Base-by-base conservation (phyloP, 2,113 vertebrate genomes). In the Tinamus guttatus region DNA sequence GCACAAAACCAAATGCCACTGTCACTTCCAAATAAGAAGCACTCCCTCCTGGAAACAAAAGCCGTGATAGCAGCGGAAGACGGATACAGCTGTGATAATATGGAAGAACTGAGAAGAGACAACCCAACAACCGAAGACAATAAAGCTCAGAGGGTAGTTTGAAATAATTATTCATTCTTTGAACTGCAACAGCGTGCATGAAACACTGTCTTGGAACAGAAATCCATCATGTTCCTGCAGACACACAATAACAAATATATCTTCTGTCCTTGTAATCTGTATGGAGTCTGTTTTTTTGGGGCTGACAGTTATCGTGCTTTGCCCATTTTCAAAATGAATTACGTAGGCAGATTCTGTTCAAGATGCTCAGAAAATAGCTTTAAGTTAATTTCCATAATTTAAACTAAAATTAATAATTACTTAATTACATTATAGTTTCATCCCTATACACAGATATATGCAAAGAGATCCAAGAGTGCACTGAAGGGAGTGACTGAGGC, bases 351-450 rank as follows among this genome's bases (percentile, higher is more conserved):
- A 85, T 85, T 83, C 89, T 83, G 59, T 91, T 60, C 71, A 24
- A 85, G 70, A 85, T 45, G 90, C 93, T 41, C 69, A 84, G 41
- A 90, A 92, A 92, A 86, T 43, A 74, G 80, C 80, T 92, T 88
- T 24, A 94, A 65, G 6, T 52, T 73, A 65, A 63, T 38, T 13
- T 77, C 34, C 56, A 32, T 47, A 83, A 94, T 89, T 96, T 85
- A 80, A 94, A 79, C 5, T 41, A 43, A 89, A 82, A 40, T 67
- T 73, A 85, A 41, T 24, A 89, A 94, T 76, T 87, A 73, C 13
- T 45, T 27, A 89, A 95, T 76, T 85, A 73, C 13, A 69, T 51
- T 68, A 41, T 74, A 74, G 70, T 93, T 96, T 77, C 38, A 87
- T 25, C 75, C 49, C 80, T 91, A 89, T 80, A 76, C 84, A 15